Percentiles rank a stretch among this genome's conserved stretches.
phyloP scores from a whole-genome alignment of 2,888 invertebrate genomes.

The Phyllotreta cruciferae region DNA sequence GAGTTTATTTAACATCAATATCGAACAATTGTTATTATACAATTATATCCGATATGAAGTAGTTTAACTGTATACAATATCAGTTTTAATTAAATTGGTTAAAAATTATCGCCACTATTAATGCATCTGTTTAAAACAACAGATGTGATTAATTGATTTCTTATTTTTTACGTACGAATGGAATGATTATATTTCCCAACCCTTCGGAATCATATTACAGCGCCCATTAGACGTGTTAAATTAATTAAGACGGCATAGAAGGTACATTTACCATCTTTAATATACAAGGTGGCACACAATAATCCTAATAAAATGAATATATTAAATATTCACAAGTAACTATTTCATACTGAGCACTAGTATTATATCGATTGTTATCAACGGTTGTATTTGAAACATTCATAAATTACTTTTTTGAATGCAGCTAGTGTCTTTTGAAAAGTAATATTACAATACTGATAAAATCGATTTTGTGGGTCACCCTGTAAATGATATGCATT shows the following conservation, averaged over 20 bases:
- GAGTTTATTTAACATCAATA: too few species aligned
- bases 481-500: slow-evolving; percentile 42
- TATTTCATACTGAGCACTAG: background rate
- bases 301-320: background rate
- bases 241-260: slow-evolving; percentile 17
- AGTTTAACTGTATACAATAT: too few species aligned
- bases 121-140: background rate
- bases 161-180: slow-evolving; percentile 8
- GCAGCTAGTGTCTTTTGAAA: background rate
- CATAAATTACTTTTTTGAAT: too few species aligned
- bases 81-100: too few species aligned
- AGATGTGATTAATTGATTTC: slow-evolving; percentile 13
- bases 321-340: background rate
- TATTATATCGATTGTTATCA: too few species aligned
- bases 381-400: too few species aligned
- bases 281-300: slow-evolving; percentile 1
- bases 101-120: too few species aligned
- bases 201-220: slow-evolving; percentile 15
- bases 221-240: slow-evolving; percentile 21
- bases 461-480: background rate
- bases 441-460: background rate
- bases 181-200: slow-evolving; percentile 10
- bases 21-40: too few species aligned
- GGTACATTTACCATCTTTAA: slow-evolving; percentile 18
- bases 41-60: too few species aligned